Conservation (phyloP, 2,113 vertebrate genomes). For the Hypocryptadius cinnamomeus region DNA sequence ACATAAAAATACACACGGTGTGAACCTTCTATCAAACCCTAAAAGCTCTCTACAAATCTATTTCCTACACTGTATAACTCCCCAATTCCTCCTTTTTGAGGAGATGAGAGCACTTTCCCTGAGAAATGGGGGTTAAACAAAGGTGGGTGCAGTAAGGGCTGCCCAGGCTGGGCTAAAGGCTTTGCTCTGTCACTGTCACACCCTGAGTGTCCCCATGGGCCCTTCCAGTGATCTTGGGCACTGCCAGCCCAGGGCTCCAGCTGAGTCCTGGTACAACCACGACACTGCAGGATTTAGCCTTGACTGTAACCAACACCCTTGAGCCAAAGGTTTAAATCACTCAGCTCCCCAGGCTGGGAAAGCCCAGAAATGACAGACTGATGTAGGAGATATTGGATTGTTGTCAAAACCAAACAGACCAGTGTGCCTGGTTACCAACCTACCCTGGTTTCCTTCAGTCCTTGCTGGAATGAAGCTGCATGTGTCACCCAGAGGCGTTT, state of each 20-base stretch:
- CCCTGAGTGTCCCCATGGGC: accelerated
- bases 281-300: not conserved
- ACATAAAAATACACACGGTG: not conserved
- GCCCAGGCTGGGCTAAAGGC: not conserved
- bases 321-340: not conserved
- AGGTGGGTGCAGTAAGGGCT: not conserved
- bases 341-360: not conserved
- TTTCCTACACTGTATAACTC: not conserved
- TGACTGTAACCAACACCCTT: accelerated
- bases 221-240: accelerated
- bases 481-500: not conserved
- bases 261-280: not conserved
- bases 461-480: not conserved
- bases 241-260: not conserved
- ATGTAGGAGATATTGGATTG: not conserved
- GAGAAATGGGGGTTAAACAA: not conserved
- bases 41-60: not conserved
- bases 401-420: not conserved
- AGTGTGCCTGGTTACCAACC: not conserved
- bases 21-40: not conserved
- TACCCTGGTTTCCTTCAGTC: not conserved
- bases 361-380: not conserved
- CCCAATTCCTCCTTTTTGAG: not conserved
- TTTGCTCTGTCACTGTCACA: not conserved
- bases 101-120: not conserved